Base-by-base conservation (phyloP, 2,888 invertebrate species). In the Bombylius discolor region DNA sequence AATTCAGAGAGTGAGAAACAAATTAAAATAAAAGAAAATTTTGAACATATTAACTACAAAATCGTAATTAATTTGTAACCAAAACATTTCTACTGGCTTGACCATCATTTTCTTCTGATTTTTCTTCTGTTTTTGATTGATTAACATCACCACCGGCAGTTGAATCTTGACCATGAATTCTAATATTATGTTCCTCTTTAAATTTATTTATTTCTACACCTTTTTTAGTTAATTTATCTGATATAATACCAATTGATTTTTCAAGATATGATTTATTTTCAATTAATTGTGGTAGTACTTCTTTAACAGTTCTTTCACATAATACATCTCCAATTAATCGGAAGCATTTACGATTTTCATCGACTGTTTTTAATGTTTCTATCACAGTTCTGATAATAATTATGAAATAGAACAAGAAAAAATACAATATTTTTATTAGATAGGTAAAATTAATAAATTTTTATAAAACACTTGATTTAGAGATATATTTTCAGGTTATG, bases 321-420 rank as follows among this genome's bases (percentile, higher is more conserved):
- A 97, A 77, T 56, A 97, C 89, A 34, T 96, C 96, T 54, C 96
- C 96, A 61, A 97, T 85, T 79, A 96, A 83, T 67, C 95, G 83
- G 73, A 88, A 97, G 73, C 97, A 97, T 72, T 88, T 92, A 63
- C 95, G 82, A 53, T 82, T 81, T 13, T 81, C 82, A 68, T 91
- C 89, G 32, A 94, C 88, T 58, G 85, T 85, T 70, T 88, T 85
- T 59, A 98, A 77, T 13, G 95, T 93, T 67, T 95, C 95, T 64
- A 95, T 89, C 56, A 98, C 97, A 72, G 96, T 85, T 73, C 96
- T 97, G 9, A 33, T 49, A 54, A 36, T 34, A 23, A 23, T 34
- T 11, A 32, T 44, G 5, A 44, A 14, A 45, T 23, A 23, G 3
- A 23, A 23, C 23, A 23, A 23, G 23, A 23, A 23, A 23, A 23